A percentile compares a stretch with the other conserved stretches of the same genome.
Conservation (phyloP, 2,113 vertebrate species). For the Montifringilla adamsi region DNA sequence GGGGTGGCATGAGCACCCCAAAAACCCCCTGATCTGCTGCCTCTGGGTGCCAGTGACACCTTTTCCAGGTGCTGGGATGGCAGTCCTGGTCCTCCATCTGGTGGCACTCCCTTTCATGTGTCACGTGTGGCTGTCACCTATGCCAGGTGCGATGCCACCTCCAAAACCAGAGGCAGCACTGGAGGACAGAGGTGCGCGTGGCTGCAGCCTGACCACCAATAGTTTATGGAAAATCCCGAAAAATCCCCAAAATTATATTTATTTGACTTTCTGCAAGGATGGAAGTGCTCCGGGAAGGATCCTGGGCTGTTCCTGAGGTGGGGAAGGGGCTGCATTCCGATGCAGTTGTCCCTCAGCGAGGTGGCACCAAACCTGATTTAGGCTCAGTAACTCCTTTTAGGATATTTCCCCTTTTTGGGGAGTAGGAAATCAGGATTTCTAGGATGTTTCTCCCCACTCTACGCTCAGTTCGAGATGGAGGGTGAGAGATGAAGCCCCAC, state of each 20-base stretch:
- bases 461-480: background rate
- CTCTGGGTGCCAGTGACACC: background rate
- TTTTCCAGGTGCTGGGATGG: background rate
- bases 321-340: background rate
- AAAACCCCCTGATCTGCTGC: background rate
- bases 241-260: accelerated
- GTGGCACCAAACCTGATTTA: accelerated
- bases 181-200: accelerated
- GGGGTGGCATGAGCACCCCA: background rate
- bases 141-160: accelerated
- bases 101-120: accelerated
- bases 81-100: background rate
- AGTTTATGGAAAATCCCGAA: accelerated
- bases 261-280: background rate
- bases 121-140: background rate
- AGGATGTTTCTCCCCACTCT: accelerated
- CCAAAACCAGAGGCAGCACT: background rate
- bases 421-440: accelerated
- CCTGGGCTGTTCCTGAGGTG: no score
- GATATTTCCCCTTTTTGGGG: background rate
- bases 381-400: accelerated
- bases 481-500: background rate
- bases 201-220: accelerated
- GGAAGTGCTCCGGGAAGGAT: background rate
- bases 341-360: background rate